Base-by-base conservation (phyloP, 2,888 invertebrate species). In the Scaptomyza polygonia region DNA sequence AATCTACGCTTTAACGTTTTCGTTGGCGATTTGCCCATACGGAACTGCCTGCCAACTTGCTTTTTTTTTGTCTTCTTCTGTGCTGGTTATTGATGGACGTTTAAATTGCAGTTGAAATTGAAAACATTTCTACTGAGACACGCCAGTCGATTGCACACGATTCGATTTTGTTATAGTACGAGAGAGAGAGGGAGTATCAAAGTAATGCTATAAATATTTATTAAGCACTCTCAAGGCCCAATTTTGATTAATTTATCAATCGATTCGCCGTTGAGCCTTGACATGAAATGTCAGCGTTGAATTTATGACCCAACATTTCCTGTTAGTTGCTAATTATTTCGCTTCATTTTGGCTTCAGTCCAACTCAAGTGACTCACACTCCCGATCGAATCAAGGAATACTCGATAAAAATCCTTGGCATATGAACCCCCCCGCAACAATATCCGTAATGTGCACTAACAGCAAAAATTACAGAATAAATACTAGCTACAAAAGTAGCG, bases 161-260 rank as follows among this genome's bases (percentile, higher is more conserved):
- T 42, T 36, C 6, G n/a, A 36, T 21, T 58, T 36, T 51, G 30
- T 21, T 40, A n/a, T 42, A 34, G 34, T n/a, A 8, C 67, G 18
- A 36, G 14, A 39, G 12, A 1, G 30, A 30, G 30, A 30, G 30
- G 9, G 14, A 36, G 36, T 36, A 36, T 34, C n/a, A 4, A 34
- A 34, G n/a, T 34, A 34, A 57, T 34, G 53, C 66, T 75, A 84
- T 80, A 82, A 86, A 84, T 84, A 82, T 82, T 82, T 82, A 82
- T 86, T 69, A 78, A 73, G 67, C 70, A 72, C 67, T 78, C 71
- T 86, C 82, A 84, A 86, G 85, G 82, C 52, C 82, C 78, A 67
- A 81, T 84, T 84, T 67, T 67, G 85, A 82, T 82, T 82, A 82
- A 86, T 82, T 82, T 85, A 86, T 84, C 85, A 84, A 86, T 86